phyloP scores from a whole-genome alignment of 2,888 invertebrate species.

The Spilosoma lubricipeda region DNA sequence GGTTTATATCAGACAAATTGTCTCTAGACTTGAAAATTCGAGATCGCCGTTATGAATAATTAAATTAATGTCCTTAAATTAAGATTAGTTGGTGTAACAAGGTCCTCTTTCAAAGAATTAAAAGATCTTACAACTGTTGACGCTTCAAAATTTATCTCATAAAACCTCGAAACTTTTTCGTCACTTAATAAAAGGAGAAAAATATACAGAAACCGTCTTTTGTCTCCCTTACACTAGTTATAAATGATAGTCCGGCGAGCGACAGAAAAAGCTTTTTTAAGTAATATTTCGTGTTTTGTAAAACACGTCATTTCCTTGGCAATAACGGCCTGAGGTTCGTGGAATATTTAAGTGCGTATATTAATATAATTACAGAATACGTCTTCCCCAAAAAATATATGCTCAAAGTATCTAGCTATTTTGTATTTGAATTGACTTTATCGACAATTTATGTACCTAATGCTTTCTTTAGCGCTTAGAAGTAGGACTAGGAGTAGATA shows the following conservation, averaged over 20 bases:
- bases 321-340: constrained; percentile 13
- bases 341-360: constrained; percentile 23
- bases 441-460: neutral
- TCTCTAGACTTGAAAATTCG: constrained; percentile 37
- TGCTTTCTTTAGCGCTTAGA: neutral
- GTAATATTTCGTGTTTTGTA: constrained; percentile 37
- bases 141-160: constrained; percentile 20
- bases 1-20: constrained; percentile 41
- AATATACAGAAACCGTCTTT: neutral
- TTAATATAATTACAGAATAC: constrained; percentile 17
- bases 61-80: constrained; percentile 43
- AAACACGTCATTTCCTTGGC: constrained; percentile 22
- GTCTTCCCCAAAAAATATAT: neutral
- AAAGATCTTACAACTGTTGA: constrained; percentile 33
- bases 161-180: constrained; percentile 15
- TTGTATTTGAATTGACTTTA: neutral
- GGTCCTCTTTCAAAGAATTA: constrained; percentile 26
- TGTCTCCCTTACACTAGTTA: constrained; percentile 20
- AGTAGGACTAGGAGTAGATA: neutral
- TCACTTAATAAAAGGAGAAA: constrained; percentile 19
- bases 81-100: constrained; percentile 37
- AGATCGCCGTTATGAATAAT: constrained; percentile 44
- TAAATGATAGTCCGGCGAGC: constrained; percentile 18
- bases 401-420: too few species aligned
- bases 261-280: constrained; percentile 24